These are phyloP conservation scores for Neomicropteryx cornuta DNA, from an alignment of 1,140 invertebrate genomes.

Conservation along the genomic window DNA sequence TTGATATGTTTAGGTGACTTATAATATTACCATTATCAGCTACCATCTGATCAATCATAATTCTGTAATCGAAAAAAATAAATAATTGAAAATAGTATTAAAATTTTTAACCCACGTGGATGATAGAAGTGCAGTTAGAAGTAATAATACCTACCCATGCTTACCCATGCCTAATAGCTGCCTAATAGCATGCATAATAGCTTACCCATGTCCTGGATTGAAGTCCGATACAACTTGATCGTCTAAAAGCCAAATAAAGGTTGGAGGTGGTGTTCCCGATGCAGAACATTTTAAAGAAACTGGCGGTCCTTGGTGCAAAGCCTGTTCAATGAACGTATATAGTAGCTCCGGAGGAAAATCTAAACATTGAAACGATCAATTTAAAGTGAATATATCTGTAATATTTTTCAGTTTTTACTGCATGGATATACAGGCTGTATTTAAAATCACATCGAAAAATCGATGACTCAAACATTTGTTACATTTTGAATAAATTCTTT, in stretches of 20 bases:
- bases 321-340: constrained; percentile 76
- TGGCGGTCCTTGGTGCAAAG: constrained; percentile 59
- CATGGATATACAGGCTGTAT: too few relatives aligned
- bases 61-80: constrained; percentile 32
- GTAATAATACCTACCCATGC: too few relatives aligned
- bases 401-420: too few relatives aligned
- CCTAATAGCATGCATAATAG: too few relatives aligned
- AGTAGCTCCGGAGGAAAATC: constrained; percentile 66
- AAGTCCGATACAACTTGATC: constrained; percentile 49
- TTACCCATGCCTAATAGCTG: too few relatives aligned
- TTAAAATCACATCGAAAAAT: too few relatives aligned
- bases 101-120: too few relatives aligned
- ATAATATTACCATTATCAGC: constrained; percentile 63
- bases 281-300: constrained; percentile 73
- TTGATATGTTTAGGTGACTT: constrained; percentile 71
- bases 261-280: constrained; percentile 70
- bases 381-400: too few relatives aligned
- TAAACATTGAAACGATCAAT: constrained; percentile 31
- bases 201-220: constrained; percentile 33
- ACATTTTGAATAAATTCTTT: too few relatives aligned
- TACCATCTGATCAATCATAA: constrained; percentile 56
- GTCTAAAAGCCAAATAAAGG: constrained; percentile 75
- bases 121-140: too few relatives aligned
- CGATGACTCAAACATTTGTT: too few relatives aligned
- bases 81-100: too few relatives aligned